Evolutionary conservation across 2,888 invertebrate species (phyloP).

Genomic region (Euzetes globulus): DNA sequence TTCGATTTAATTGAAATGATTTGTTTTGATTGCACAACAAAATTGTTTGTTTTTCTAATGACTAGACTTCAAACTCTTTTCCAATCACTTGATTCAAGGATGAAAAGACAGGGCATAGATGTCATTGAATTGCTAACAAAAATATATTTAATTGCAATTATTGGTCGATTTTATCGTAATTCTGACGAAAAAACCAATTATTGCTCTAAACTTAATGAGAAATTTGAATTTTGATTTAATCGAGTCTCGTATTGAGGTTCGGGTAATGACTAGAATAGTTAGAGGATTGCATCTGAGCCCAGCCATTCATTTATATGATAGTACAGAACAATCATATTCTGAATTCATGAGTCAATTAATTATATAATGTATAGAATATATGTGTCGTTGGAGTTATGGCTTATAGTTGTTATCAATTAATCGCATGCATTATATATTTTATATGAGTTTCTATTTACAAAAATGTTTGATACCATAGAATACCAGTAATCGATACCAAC

Average conservation of each 20-base stretch:
- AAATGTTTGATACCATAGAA: background rate
- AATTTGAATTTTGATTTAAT: background rate
- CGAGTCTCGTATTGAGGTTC: background rate
- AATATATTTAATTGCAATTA: background rate
- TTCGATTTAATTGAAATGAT: background rate
- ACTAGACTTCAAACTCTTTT: background rate
- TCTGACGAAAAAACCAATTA: background rate
- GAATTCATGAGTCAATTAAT: constrained; percentile 16
- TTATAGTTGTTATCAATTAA: background rate
- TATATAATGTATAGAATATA: constrained; percentile 11
- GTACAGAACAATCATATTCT: background rate
- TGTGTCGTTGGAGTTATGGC: background rate
- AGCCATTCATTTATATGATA: constrained; percentile 9
- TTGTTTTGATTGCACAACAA: constrained; percentile 19
- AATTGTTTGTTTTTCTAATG: background rate
- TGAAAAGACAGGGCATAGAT: constrained; percentile 15
- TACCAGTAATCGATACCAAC: constrained; percentile 5
- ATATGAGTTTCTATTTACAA: constrained; percentile 3
- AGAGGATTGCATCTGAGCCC: background rate
- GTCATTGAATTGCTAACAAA: background rate
- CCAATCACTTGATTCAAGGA: background rate
- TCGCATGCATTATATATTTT: constrained; percentile 5
- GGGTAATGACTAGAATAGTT: background rate
- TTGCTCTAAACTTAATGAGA: background rate
- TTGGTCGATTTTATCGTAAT: background rate